These are phyloP conservation scores for Acrobasis consociella DNA, from an alignment of 2,888 invertebrate species.

Conservation along the genomic window DNA sequence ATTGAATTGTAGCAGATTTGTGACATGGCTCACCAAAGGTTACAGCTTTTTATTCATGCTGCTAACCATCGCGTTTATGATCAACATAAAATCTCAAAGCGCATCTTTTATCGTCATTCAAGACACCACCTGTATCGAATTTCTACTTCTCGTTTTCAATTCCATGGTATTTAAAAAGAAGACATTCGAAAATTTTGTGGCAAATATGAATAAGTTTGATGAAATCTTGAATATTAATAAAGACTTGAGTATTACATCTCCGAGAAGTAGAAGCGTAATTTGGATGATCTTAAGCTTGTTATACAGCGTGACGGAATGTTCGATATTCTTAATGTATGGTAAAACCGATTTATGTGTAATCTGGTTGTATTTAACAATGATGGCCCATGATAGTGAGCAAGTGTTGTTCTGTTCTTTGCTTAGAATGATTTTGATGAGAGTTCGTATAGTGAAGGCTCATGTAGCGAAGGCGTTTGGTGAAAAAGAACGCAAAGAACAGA, in stretches of 20 bases:
- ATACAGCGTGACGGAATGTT: conserved; percentile 45
- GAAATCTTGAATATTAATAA: conserved; percentile 50
- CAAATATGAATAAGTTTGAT: conserved; percentile 51
- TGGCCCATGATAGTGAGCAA: conserved; percentile 57
- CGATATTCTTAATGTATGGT: conserved; percentile 32
- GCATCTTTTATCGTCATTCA: conserved; percentile 44
- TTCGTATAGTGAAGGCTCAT: conserved; percentile 57
- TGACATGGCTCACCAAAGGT: conserved; percentile 34
- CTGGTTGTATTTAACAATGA: conserved; percentile 39
- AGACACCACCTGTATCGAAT: conserved; percentile 45
- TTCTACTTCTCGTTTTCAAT: conserved; percentile 42
- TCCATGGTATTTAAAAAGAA: conserved; percentile 43
- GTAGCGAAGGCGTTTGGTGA: conserved; percentile 45
- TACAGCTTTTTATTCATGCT: conserved; percentile 34
- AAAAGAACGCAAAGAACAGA: conserved; percentile 30
- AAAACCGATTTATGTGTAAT: conserved; percentile 29
- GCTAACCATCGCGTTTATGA: conserved; percentile 32
- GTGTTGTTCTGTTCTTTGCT: conserved; percentile 52
- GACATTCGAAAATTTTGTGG: conserved; percentile 44
- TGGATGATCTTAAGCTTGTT: conserved; percentile 38
- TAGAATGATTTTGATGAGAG: conserved; percentile 46
- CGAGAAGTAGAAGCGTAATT: conserved; percentile 32
- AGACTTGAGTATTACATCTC: conserved; percentile 39
- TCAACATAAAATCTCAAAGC: conserved; percentile 29
- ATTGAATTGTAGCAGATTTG: conserved; percentile 37